Percentiles rank a stretch among this genome's conserved stretches.
phyloP scores from a whole-genome alignment of 2,113 vertebrate genomes.

The Chionis minor region DNA sequence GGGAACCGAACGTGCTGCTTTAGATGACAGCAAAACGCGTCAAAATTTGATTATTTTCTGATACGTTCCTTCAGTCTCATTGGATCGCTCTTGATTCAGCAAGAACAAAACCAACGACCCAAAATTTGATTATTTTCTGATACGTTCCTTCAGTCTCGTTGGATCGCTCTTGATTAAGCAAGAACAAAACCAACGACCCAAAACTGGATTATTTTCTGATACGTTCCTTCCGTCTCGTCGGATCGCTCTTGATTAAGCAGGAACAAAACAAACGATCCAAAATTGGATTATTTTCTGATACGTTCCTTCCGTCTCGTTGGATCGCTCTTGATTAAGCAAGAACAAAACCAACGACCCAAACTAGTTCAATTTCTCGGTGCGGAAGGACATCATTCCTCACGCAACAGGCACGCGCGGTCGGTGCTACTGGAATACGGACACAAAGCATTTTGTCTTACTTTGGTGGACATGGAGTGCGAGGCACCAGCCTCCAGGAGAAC shows the following conservation, averaged over 20 bases:
- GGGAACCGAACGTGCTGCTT: not conserved
- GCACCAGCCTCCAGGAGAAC: conserved; percentile 94
- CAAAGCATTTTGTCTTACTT: conserved; percentile 70
- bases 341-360: not conserved
- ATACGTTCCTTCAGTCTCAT: not conserved
- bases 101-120: not conserved
- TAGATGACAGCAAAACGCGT: not conserved
- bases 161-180: not conserved
- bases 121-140: not conserved
- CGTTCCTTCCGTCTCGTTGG: not conserved
- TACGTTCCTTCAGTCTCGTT: not conserved
- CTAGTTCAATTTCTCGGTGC: not conserved
- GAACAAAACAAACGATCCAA: not conserved
- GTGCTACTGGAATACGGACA: too few relatives aligned
- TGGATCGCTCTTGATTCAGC: not conserved
- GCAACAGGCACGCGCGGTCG: rapidly evolving
- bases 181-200: not conserved
- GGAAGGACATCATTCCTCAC: rapidly evolving
- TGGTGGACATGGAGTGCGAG: conserved; percentile 91
- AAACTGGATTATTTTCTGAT: not conserved
- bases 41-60: not conserved
- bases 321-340: not conserved
- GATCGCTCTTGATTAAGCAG: not conserved
- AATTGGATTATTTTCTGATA: not conserved
- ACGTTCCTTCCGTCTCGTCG: not conserved